Evolutionary conservation across 1,140 invertebrate genomes (phyloP).

Genomic region (Nasonia vitripennis): DNA sequence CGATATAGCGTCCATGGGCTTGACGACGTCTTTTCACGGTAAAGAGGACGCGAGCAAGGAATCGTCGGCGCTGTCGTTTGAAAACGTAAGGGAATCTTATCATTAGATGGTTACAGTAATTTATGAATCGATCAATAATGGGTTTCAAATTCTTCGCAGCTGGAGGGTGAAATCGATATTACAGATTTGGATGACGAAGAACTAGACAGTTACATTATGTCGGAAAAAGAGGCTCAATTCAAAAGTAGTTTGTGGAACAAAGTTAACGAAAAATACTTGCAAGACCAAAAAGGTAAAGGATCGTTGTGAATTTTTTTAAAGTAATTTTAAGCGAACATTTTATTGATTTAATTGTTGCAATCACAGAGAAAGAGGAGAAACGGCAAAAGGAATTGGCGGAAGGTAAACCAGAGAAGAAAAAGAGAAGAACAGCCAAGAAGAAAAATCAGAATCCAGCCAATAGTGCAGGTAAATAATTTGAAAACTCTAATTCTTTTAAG

Average conservation of each 20-base stretch:
- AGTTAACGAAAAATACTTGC: conserved; percentile 89
- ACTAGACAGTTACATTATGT: conserved; percentile 91
- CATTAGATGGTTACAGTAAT: neutral
- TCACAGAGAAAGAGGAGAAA: conserved; percentile 87
- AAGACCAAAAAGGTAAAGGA: conserved; percentile 84
- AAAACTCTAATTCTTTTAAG: neutral
- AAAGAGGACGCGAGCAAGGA: conserved; percentile 58
- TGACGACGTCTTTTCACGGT: conserved; percentile 55
- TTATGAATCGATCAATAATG: neutral
- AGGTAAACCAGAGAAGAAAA: conserved; percentile 87
- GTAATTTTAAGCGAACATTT: neutral
- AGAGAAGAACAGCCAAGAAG: conserved; percentile 80
- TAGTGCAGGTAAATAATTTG: conserved; percentile 78
- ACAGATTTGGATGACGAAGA: conserved; percentile 92
- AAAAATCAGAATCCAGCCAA: conserved; percentile 80
- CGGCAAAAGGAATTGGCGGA: conserved; percentile 84
- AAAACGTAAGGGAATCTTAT: conserved; percentile 61
- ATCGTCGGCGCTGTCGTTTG: conserved; percentile 55
- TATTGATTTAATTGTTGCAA: neutral
- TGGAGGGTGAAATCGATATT: conserved; percentile 83
- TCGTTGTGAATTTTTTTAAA: conserved; percentile 15
- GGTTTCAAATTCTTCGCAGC: conserved; percentile 52
- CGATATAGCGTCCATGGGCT: conserved; percentile 71
- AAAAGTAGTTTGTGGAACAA: conserved; percentile 91
- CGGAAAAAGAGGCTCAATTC: conserved; percentile 83